Percentiles rank a stretch among this genome's conserved stretches.
These are phyloP conservation scores for Maconellicoccus hirsutus DNA, from an alignment of 1,140 invertebrate species.

Conservation along the genomic window DNA sequence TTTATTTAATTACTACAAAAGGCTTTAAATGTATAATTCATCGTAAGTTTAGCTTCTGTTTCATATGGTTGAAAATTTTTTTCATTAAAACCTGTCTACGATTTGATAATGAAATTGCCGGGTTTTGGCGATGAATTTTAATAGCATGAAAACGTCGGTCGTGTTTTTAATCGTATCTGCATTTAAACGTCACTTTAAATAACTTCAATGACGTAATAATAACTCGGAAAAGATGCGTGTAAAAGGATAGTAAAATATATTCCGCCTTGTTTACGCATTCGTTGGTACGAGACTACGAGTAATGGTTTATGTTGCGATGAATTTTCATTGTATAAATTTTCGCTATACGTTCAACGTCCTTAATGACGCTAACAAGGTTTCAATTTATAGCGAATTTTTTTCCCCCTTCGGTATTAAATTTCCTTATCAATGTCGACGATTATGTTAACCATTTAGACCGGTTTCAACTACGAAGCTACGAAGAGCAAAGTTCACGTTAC, in stretches of 20 bases:
- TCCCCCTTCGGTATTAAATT: too few relatives aligned
- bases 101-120: neutral
- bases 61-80: neutral
- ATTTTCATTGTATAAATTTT: too few relatives aligned
- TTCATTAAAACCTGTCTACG: neutral
- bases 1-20: conserved; percentile 6
- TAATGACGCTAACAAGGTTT: neutral
- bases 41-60: neutral
- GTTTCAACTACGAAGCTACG: neutral
- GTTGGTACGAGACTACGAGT: neutral
- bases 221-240: neutral
- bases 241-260: neutral
- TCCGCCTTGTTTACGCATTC: neutral
- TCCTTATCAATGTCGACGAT: too few relatives aligned
- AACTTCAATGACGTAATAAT: neutral
- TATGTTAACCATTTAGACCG: neutral
- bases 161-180: neutral
- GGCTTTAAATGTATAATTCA: neutral
- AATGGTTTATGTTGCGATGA: too few relatives aligned
- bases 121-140: neutral
- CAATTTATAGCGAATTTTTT: too few relatives aligned
- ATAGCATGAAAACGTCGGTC: neutral
- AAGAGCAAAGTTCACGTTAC: neutral
- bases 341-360: too few relatives aligned
- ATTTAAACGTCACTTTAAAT: neutral